These are phyloP conservation scores for Gallinago media DNA, from an alignment of 2,113 vertebrate species.

Conservation along the genomic window DNA sequence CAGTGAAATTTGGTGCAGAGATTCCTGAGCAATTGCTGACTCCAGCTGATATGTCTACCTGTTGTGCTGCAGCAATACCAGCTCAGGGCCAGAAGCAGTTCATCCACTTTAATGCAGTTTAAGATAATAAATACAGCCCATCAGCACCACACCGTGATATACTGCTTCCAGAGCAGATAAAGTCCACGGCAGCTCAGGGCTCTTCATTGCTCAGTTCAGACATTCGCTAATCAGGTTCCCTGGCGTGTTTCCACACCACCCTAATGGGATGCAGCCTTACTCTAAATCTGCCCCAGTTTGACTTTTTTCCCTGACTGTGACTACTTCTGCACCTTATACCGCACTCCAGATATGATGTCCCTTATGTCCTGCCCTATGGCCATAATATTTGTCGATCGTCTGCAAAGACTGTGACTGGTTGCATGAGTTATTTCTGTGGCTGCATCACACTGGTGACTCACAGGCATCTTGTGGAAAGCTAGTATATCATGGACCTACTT, in stretches of 20 bases:
- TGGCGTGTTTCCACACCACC: constrained; percentile 16
- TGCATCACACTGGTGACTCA: constrained; percentile 49
- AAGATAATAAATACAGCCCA: constrained; percentile 54
- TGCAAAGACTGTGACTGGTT: neutral
- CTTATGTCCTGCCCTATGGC: neutral
- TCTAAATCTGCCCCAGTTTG: neutral
- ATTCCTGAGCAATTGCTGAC: constrained; percentile 44
- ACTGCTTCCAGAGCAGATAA: constrained; percentile 35
- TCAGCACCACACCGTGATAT: constrained; percentile 33
- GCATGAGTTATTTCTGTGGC: constrained; percentile 31
- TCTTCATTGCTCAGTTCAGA: constrained; percentile 13
- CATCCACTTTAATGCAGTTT: constrained; percentile 48
- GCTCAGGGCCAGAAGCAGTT: constrained; percentile 44
- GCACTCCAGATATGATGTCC: neutral
- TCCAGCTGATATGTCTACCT: constrained; percentile 41
- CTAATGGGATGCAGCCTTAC: neutral
- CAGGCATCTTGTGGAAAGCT: neutral
- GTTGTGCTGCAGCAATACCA: constrained; percentile 50
- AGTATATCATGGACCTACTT: constrained; percentile 27
- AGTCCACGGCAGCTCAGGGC: constrained; percentile 11
- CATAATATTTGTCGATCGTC: neutral
- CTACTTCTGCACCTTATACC: neutral
- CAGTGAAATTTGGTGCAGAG: constrained; percentile 50
- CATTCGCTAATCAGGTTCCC: constrained; percentile 21
- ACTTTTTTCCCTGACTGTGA: neutral